Evolutionary conservation across 2,113 vertebrate genomes (phyloP).

Genomic region (Hippocampus guttulatus): DNA sequence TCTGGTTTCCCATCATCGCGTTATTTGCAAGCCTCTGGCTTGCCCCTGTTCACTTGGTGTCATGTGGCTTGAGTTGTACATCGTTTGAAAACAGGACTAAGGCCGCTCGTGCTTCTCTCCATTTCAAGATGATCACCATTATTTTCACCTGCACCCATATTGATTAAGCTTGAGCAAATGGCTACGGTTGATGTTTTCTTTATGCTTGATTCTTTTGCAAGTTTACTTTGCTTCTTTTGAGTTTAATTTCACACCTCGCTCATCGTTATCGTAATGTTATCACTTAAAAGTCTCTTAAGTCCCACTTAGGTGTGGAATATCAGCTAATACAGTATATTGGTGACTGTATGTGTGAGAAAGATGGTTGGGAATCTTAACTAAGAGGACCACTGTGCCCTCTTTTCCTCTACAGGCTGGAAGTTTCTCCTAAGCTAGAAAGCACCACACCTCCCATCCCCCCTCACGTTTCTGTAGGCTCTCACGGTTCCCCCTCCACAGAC

Average conservation of each 20-base stretch:
- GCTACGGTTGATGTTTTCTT: conserved; percentile 25
- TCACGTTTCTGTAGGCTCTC: conserved; percentile 64
- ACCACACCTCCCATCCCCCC: conserved; percentile 77
- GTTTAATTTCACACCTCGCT: neutral
- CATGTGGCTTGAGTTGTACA: conserved; percentile 13
- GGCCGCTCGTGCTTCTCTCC: conserved; percentile 29
- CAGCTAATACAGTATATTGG: conserved; percentile 22
- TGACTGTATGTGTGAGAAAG: conserved; percentile 47
- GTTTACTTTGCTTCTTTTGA: conserved; percentile 41
- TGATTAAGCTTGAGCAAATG: conserved; percentile 36
- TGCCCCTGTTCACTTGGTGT: conserved; percentile 18
- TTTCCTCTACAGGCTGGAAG: conserved; percentile 96
- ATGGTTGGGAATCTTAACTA: conserved; percentile 76
- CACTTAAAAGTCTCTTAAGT: conserved; percentile 13
- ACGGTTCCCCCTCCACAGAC: conserved; percentile 58
- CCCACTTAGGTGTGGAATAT: conserved; percentile 20
- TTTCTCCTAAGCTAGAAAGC: conserved; percentile 96
- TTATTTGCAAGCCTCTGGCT: conserved; percentile 14
- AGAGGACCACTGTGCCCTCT: conserved; percentile 88
- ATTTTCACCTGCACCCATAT: conserved; percentile 23
- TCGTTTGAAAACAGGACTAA: conserved; percentile 38
- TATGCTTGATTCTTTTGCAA: conserved; percentile 58
- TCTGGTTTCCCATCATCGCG: conserved; percentile 6
- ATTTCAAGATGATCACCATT: conserved; percentile 35
- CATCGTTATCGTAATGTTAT: conserved; percentile 4